Conservation (phyloP, 2,797 vertebrate species). For the Toxotes lorentzi region DNA sequence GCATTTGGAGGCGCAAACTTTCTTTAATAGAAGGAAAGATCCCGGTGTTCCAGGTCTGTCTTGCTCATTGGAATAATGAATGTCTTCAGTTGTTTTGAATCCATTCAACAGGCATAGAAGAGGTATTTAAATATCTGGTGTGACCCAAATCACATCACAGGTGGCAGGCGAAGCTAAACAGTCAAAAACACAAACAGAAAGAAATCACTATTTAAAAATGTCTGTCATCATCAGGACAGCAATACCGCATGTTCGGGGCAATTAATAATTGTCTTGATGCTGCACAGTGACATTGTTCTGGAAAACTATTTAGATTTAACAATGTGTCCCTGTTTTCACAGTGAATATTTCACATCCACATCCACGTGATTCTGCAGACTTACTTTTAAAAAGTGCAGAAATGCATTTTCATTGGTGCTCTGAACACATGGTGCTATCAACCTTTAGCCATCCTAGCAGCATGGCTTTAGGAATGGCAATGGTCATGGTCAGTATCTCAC, state of each 20-base stretch:
- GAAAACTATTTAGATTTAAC: slow-evolving; percentile 46
- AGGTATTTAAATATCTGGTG: slow-evolving; percentile 52
- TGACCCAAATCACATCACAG: slow-evolving; percentile 66
- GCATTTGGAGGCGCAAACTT: slow-evolving; percentile 66
- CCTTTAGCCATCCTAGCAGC: neutral
- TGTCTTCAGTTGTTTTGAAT: slow-evolving; percentile 58
- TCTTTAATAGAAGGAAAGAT: slow-evolving; percentile 74
- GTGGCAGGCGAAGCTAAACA: slow-evolving; percentile 38
- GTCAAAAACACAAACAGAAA: slow-evolving; percentile 53
- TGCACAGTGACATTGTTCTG: slow-evolving; percentile 18
- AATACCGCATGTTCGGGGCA: slow-evolving; percentile 10
- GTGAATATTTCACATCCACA: slow-evolving; percentile 31
- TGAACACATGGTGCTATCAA: neutral
- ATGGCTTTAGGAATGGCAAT: neutral
- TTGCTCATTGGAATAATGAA: slow-evolving; percentile 70
- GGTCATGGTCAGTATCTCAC: neutral
- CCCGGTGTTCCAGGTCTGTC: slow-evolving; percentile 63
- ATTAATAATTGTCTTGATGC: slow-evolving; percentile 45
- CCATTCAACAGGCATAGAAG: slow-evolving; percentile 39
- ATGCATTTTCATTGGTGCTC: neutral
- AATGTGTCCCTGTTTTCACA: slow-evolving; percentile 29
- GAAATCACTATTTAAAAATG: slow-evolving; percentile 34
- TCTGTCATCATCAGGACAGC: slow-evolving; percentile 26
- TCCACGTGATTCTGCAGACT: slow-evolving; percentile 16
- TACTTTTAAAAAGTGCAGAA: neutral